Evolutionary conservation across 2,797 vertebrate species (phyloP).

Genomic region (Meda fulgida): DNA sequence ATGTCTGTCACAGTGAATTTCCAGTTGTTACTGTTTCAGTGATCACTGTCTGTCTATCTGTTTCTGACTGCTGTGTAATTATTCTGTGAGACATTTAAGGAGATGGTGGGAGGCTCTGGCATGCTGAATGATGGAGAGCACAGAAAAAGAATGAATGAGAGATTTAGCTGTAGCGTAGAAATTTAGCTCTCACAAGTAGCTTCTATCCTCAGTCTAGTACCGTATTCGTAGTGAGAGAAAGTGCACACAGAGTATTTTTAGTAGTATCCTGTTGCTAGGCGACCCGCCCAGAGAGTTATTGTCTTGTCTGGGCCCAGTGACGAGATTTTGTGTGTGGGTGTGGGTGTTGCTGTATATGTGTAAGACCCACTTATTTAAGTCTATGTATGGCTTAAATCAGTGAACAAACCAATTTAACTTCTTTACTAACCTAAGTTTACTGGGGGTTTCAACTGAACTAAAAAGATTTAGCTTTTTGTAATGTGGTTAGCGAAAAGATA

Average conservation of each 20-base stretch:
- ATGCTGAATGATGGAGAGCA: conserved; percentile 12
- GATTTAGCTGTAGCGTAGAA: conserved; percentile 60
- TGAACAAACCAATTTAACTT: neutral
- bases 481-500: neutral
- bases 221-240: conserved; percentile 59
- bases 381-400: conserved; percentile 10
- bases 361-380: conserved; percentile 17
- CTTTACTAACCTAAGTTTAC: neutral
- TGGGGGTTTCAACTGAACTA: neutral
- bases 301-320: conserved; percentile 63
- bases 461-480: neutral
- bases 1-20: conserved; percentile 26
- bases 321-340: conserved; percentile 18
- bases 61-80: conserved; percentile 41
- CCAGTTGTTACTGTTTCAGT: conserved; percentile 37
- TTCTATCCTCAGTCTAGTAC: conserved; percentile 38
- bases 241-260: conserved; percentile 72
- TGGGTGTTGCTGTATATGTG: conserved; percentile 34
- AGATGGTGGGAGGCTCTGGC: neutral
- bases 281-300: conserved; percentile 69
- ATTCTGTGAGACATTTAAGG: neutral
- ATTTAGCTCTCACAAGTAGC: conserved; percentile 57
- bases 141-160: conserved; percentile 34
- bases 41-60: conserved; percentile 27
- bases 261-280: conserved; percentile 79